These are phyloP conservation scores for Ceratoteleas bidentatus DNA, from an alignment of 1,140 invertebrate genomes.

Conservation along the genomic window DNA sequence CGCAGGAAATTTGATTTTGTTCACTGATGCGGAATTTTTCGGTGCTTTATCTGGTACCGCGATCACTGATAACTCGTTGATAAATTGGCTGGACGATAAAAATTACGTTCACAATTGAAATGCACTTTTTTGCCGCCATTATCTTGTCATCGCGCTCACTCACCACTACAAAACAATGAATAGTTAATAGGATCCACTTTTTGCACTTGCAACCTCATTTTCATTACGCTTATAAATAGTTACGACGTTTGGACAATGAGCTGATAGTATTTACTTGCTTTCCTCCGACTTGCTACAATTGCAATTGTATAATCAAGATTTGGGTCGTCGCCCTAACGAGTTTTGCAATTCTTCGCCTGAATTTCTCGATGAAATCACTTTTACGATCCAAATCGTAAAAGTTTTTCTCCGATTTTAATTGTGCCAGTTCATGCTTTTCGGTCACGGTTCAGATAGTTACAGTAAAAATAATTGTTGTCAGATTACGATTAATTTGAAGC, in stretches of 20 bases:
- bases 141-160: slow-evolving; percentile 58
- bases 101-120: slow-evolving; percentile 59
- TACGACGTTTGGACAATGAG: slow-evolving; percentile 30
- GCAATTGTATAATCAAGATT: slow-evolving; percentile 15
- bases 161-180: slow-evolving; percentile 54
- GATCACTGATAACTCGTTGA: slow-evolving; percentile 54
- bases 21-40: slow-evolving; percentile 30
- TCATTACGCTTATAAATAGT: slow-evolving; percentile 50
- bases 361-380: slow-evolving; percentile 1
- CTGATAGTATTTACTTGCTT: slow-evolving; percentile 17
- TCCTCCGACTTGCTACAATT: neutral
- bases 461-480: too few species aligned
- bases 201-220: slow-evolving; percentile 56
- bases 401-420: too few species aligned
- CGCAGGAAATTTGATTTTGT: slow-evolving; percentile 17
- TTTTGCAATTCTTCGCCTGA: slow-evolving; percentile 1
- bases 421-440: too few species aligned
- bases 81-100: slow-evolving; percentile 47
- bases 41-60: slow-evolving; percentile 18
- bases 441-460: too few species aligned
- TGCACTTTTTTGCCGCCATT: slow-evolving; percentile 47
- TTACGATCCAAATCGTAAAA: neutral
- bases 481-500: too few species aligned
- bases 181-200: slow-evolving; percentile 58
- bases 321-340: slow-evolving; percentile 4